Evolutionary conservation across 2,888 invertebrate genomes (phyloP).

Genomic region (Anthophora plumipes): DNA sequence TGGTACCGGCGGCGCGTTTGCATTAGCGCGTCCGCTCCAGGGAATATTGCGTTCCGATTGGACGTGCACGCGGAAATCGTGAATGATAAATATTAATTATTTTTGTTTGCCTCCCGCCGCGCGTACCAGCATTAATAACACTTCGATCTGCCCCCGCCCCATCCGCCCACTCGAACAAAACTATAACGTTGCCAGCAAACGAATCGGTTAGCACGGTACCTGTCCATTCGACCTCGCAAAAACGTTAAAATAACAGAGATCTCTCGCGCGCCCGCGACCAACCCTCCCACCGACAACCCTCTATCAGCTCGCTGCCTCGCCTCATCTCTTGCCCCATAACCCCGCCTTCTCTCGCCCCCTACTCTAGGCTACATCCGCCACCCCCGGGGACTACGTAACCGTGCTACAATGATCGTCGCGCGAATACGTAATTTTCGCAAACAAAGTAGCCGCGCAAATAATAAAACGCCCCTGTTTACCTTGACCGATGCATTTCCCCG

Average conservation of each 20-base stretch:
- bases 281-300: constrained; percentile 4
- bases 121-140: constrained; percentile 83
- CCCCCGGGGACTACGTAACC: constrained; percentile 73
- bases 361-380: constrained; percentile 38
- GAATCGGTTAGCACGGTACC: constrained; percentile 72
- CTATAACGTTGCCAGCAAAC: constrained; percentile 71
- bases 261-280: constrained; percentile 56
- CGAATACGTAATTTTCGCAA: constrained; percentile 84
- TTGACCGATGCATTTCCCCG: constrained; percentile 70
- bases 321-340: constrained; percentile 61
- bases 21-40: constrained; percentile 71
- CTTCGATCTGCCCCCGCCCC: constrained; percentile 75
- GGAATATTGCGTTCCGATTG: constrained; percentile 77
- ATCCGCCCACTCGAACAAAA: constrained; percentile 65
- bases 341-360: constrained; percentile 55
- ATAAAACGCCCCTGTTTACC: constrained; percentile 83
- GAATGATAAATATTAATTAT: constrained; percentile 85
- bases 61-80: constrained; percentile 82
- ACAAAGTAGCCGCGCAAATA: constrained; percentile 83
- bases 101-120: constrained; percentile 83
- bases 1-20: constrained; percentile 69
- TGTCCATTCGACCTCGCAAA: constrained; percentile 76
- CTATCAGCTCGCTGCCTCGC: constrained; percentile 8
- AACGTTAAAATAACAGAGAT: constrained; percentile 83
- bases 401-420: constrained; percentile 83